These are phyloP conservation scores for Megamerina dolium DNA, from an alignment of 2,888 invertebrate genomes.

Conservation along the genomic window DNA sequence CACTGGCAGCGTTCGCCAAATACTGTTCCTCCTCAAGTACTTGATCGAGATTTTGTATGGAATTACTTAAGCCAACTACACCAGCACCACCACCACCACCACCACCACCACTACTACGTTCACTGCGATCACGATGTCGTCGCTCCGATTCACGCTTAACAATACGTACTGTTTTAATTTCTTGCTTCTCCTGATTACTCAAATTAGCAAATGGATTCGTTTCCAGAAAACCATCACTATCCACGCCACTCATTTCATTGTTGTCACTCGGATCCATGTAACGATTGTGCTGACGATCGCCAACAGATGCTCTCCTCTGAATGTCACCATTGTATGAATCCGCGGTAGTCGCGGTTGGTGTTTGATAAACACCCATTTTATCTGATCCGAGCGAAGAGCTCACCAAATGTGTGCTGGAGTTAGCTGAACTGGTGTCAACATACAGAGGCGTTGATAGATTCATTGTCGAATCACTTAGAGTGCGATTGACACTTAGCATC, in stretches of 20 bases:
- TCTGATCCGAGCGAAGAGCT: slow-evolving; percentile 30
- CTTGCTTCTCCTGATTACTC: slow-evolving; percentile 73
- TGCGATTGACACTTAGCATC: slow-evolving; percentile 68
- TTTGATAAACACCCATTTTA: slow-evolving; percentile 39
- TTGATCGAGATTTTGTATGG: slow-evolving; percentile 48
- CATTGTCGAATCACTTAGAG: slow-evolving; percentile 48
- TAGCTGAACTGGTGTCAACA: slow-evolving; percentile 56
- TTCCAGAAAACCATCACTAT: slow-evolving; percentile 47
- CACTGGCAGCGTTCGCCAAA: slow-evolving; percentile 18
- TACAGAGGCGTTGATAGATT: slow-evolving; percentile 58
- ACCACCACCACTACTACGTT: no score
- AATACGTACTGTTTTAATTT: slow-evolving; percentile 88
- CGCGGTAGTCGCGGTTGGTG: no score
- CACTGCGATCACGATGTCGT: slow-evolving; percentile 71
- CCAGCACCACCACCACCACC: no score
- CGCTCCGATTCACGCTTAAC: slow-evolving; percentile 88
- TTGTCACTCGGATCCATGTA: slow-evolving; percentile 45
- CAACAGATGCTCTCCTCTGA: slow-evolving; percentile 11
- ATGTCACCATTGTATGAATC: slow-evolving; percentile 21
- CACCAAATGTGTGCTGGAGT: slow-evolving; percentile 22
- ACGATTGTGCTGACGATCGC: slow-evolving; percentile 23
- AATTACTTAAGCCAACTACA: slow-evolving; percentile 48
- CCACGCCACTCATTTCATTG: slow-evolving; percentile 45
- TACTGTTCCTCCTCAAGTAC: slow-evolving; percentile 47
- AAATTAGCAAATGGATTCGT: slow-evolving; percentile 53